Evolutionary conservation across 2,888 invertebrate species (phyloP), one percentile per base, ranked within the genome.

Genomic region (Acleris cristana): DNA sequence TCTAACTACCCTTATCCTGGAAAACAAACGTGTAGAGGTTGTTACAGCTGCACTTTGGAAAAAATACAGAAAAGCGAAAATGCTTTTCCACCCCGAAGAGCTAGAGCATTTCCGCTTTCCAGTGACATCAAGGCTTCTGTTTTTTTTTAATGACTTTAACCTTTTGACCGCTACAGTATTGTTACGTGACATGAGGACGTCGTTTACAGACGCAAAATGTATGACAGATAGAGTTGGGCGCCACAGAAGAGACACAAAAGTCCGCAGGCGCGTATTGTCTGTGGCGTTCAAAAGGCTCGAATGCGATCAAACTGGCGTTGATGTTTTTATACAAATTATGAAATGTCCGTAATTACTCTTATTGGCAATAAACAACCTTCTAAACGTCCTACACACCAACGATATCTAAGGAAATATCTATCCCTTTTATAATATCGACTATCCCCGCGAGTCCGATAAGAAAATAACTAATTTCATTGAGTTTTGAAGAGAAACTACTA

Each of bases 1-100:
- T 86, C 86, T 89, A 86, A 89, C 82, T 83, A 90, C 81, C 71
- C 89, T 87, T 79, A 85, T 77, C 82, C 90, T 90, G 89, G 77
- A 90, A 90, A 77, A 81, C 70, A 82, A 82, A 76, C 40, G 53
- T 45, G 30, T 45, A 34, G 6, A 56, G n/a, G 53, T 16, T 57
- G 30, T 56, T 44, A 61, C 54, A 49, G 49, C 14, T 18, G 57
- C 57, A 49, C 30, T 58, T 67, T 49, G 19, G 48, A 67, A 40
- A 21, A 59, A 52, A 4, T 45, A 34, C 34, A 34, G 34, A 34
- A 34, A 34, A 10, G 34, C 34, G 34, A 10, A 34, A 10, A 34
- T 34, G 10, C 34, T 34, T 34, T 34, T 10, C 34, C 34, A 3
- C 34, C 2, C 34, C 3, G 3, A 34, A 2, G 30, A 30, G 30